phyloP scores from a whole-genome alignment of 1,140 invertebrate species.

The Coelopa frigida region DNA sequence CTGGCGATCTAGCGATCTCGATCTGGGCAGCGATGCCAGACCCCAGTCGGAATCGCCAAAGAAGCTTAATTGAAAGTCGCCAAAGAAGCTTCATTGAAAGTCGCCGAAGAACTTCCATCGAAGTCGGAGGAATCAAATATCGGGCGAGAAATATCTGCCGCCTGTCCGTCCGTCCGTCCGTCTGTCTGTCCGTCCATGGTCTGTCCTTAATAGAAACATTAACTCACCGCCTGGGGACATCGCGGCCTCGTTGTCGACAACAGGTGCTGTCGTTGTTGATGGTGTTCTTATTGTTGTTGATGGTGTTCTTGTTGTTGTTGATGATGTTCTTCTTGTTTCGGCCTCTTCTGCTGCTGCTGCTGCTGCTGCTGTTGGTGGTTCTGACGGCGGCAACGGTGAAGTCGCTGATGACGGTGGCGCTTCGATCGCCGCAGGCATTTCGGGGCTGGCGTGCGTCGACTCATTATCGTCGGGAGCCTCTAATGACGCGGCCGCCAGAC shows the following conservation, averaged over 20 bases:
- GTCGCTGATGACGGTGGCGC: not conserved
- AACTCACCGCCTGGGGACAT: not conserved
- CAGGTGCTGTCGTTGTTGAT: constrained; percentile 13
- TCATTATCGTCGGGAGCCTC: constrained; percentile 9
- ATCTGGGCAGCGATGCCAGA: no score
- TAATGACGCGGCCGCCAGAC: not conserved
- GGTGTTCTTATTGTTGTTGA: constrained; percentile 21
- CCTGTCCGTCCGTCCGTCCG: no score
- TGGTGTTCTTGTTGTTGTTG: constrained; percentile 15
- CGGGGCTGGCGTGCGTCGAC: constrained; percentile 5
- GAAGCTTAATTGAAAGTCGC: not conserved
- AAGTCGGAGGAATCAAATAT: not conserved
- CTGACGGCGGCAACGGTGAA: constrained; percentile 7
- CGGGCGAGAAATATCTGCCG: not conserved
- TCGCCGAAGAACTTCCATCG: not conserved
- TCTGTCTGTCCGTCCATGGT: no score
- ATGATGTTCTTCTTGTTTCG: constrained; percentile 9
- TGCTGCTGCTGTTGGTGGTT: not conserved
- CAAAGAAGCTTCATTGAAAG: not conserved
- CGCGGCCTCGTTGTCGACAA: not conserved
- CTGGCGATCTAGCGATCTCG: no score
- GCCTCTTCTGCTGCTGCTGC: no score
- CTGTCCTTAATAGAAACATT: no score
- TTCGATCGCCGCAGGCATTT: no score
- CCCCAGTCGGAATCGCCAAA: not conserved